phyloP scores from a whole-genome alignment of 2,888 invertebrate genomes.

The Agonopterix alstromeriana region DNA sequence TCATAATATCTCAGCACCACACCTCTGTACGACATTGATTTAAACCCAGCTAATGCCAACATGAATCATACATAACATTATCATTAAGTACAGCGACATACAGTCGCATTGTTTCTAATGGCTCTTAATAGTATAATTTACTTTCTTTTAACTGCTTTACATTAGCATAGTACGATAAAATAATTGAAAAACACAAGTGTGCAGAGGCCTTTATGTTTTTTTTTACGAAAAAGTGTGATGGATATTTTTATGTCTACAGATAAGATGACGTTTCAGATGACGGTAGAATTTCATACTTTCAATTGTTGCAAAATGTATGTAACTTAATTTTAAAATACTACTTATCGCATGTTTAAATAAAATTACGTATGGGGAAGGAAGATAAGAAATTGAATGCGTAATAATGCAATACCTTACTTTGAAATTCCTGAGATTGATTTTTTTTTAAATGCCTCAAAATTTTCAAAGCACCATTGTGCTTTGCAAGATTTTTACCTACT shows the following conservation, averaged over 20 bases:
- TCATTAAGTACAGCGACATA: not conserved
- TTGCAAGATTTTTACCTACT: too few relatives aligned
- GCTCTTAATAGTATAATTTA: not conserved
- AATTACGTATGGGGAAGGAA: not conserved
- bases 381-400: not conserved
- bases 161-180: conserved; percentile 1
- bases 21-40: not conserved
- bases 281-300: not conserved
- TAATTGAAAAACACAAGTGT: not conserved
- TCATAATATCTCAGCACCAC: not conserved
- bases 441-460: too few relatives aligned
- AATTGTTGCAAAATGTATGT: not conserved
- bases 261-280: not conserved
- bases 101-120: not conserved
- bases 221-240: not conserved
- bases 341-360: not conserved
- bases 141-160: conserved; percentile 3
- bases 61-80: not conserved
- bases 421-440: too few relatives aligned
- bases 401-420: too few relatives aligned
- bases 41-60: not conserved
- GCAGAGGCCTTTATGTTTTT: not conserved
- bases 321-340: not conserved
- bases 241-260: not conserved
- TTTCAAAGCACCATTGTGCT: too few relatives aligned